A percentile compares a stretch with the other conserved stretches of the same genome.
phyloP scores from a whole-genome alignment of 1,140 invertebrate genomes.

The Ips typographus region DNA sequence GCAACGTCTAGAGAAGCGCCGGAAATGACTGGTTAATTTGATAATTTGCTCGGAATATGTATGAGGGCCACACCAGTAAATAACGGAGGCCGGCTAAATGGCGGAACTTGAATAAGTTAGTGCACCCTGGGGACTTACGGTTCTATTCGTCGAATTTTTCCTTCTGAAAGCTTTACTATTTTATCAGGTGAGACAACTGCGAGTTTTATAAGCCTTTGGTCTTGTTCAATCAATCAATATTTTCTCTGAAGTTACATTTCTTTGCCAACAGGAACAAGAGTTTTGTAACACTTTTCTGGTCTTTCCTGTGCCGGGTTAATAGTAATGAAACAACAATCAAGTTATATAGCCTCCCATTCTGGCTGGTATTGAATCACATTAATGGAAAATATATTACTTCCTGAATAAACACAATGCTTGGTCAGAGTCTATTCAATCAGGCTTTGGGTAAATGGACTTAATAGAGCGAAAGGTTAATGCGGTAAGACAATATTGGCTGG shows the following conservation, averaged over 20 bases:
- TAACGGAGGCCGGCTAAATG: constrained; percentile 21
- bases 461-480: neutral
- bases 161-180: constrained; percentile 4
- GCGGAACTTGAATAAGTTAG: constrained; percentile 28
- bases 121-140: constrained; percentile 16
- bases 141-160: constrained; percentile 9
- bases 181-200: constrained; percentile 13
- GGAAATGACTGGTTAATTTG: constrained; percentile 37
- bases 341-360: no score
- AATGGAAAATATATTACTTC: neutral
- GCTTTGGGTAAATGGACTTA: neutral
- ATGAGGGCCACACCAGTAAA: constrained; percentile 29
- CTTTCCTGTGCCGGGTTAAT: no score
- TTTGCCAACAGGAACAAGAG: no score
- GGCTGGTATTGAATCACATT: neutral
- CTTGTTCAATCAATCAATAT: no score
- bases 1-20: constrained; percentile 22
- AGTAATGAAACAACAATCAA: no score
- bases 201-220: neutral
- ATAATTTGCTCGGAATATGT: constrained; percentile 35
- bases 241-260: no score
- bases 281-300: no score
- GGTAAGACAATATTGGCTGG: constrained; percentile 1
- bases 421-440: neutral
- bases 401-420: neutral